These are phyloP conservation scores for Drosophila orena DNA, from an alignment of 1,140 invertebrate species.

Conservation along the genomic window DNA sequence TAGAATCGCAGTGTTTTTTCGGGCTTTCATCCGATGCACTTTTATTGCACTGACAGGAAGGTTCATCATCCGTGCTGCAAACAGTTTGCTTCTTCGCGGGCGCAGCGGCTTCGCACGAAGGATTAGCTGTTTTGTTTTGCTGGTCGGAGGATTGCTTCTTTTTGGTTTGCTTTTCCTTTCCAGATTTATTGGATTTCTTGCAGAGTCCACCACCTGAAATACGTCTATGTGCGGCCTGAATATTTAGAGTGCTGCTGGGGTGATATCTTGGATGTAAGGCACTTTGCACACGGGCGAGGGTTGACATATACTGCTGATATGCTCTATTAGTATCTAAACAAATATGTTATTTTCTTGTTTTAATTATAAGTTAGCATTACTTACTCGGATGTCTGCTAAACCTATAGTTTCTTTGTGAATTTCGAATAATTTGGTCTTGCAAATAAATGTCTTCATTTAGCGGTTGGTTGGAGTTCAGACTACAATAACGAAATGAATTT, in stretches of 20 bases:
- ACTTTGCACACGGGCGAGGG: neutral
- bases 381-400: neutral
- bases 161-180: neutral
- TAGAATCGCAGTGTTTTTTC: neutral
- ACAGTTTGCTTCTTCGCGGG: neutral
- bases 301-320: neutral
- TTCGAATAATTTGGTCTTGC: neutral
- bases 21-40: neutral
- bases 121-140: neutral
- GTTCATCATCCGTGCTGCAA: neutral
- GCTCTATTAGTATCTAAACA: neutral
- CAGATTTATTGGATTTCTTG: neutral
- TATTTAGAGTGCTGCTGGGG: neutral
- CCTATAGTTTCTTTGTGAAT: no score
- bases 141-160: neutral
- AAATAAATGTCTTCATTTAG: neutral
- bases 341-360: no score
- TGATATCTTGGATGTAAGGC: neutral
- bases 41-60: neutral
- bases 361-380: neutral
- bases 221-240: no score
- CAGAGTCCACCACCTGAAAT: no score
- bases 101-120: neutral
- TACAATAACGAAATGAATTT: neutral
- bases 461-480: neutral